phyloP scores from a whole-genome alignment of 2,113 vertebrate species.

The Dicentrarchus labrax region DNA sequence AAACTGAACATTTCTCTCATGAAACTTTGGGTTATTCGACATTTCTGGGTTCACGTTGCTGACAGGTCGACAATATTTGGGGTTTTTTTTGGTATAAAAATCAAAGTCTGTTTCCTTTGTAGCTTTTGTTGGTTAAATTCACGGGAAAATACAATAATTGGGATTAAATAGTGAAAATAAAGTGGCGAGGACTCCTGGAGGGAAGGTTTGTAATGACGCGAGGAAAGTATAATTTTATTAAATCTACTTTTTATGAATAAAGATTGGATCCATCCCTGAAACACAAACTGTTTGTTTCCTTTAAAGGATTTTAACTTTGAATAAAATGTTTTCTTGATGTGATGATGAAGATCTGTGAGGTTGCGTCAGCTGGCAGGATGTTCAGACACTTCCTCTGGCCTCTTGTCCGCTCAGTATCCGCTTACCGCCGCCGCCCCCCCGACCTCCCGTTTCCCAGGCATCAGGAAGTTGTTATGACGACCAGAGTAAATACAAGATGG shows the following conservation, averaged over 20 bases:
- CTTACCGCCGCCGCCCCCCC: background rate
- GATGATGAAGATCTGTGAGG: slow-evolving; percentile 49
- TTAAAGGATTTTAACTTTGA: background rate
- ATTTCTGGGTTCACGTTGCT: no score
- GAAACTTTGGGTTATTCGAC: no score
- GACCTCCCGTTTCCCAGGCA: background rate
- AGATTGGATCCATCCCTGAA: background rate
- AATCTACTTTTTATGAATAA: slow-evolving; percentile 5
- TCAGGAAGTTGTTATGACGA: slow-evolving; percentile 70
- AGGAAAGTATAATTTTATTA: background rate
- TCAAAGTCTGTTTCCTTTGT: no score
- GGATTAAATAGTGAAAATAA: no score
- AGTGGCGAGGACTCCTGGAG: no score
- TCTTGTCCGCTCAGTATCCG: slow-evolving; percentile 16
- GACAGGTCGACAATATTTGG: no score
- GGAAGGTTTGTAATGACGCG: no score
- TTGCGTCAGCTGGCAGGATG: slow-evolving; percentile 44
- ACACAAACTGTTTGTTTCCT: background rate
- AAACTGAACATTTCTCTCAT: no score
- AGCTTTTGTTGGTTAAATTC: no score
- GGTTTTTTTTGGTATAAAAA: no score
- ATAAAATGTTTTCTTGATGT: slow-evolving; percentile 48
- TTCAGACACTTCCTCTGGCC: slow-evolving; percentile 59
- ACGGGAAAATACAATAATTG: no score
- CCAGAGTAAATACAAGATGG: slow-evolving; percentile 43